These are phyloP conservation scores for Miichthys miiuy DNA, from an alignment of 2,797 vertebrate species.

Conservation along the genomic window DNA sequence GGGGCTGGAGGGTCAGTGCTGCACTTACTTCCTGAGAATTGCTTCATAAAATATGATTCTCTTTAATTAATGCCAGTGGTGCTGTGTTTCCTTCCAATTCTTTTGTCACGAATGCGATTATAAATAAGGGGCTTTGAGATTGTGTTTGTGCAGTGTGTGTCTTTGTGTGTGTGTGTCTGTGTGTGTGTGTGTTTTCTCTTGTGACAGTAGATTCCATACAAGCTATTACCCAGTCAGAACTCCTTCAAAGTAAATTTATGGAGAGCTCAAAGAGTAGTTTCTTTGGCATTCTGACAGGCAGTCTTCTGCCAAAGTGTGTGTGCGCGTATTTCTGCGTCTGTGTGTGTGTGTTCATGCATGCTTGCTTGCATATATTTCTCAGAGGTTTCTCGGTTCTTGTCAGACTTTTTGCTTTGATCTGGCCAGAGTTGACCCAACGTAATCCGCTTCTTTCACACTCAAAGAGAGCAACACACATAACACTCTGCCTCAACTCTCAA, in stretches of 20 bases:
- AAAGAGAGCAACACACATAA: slow-evolving; percentile 64
- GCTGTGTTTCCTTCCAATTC: slow-evolving; percentile 78
- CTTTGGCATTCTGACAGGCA: slow-evolving; percentile 69
- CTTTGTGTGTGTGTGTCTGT: slow-evolving; percentile 17
- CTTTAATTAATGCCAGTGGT: slow-evolving; percentile 83
- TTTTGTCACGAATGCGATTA: slow-evolving; percentile 54
- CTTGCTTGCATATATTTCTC: slow-evolving; percentile 63
- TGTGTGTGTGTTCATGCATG: slow-evolving; percentile 14
- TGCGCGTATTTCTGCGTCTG: slow-evolving; percentile 7
- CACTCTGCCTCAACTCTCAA: slow-evolving; percentile 65
- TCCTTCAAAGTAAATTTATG: slow-evolving; percentile 76
- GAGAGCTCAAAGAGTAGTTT: slow-evolving; percentile 72
- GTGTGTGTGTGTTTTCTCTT: slow-evolving; percentile 44
- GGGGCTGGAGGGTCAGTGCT: slow-evolving; percentile 87
- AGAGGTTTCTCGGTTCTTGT: slow-evolving; percentile 71
- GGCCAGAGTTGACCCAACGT: slow-evolving; percentile 73
- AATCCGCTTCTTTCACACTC: slow-evolving; percentile 70
- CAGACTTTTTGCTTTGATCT: slow-evolving; percentile 79
- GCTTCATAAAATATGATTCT: slow-evolving; percentile 89
- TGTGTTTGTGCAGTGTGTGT: slow-evolving; percentile 39
- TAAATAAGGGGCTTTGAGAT: slow-evolving; percentile 57
- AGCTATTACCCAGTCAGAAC: slow-evolving; percentile 67
- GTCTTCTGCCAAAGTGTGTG: slow-evolving; percentile 53
- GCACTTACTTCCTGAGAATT: slow-evolving; percentile 88
- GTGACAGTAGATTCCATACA: slow-evolving; percentile 64